Evolutionary conservation across 2,888 invertebrate species (phyloP), one percentile per base, ranked within the genome.

Genomic region (Trichopoda pennipes): DNA sequence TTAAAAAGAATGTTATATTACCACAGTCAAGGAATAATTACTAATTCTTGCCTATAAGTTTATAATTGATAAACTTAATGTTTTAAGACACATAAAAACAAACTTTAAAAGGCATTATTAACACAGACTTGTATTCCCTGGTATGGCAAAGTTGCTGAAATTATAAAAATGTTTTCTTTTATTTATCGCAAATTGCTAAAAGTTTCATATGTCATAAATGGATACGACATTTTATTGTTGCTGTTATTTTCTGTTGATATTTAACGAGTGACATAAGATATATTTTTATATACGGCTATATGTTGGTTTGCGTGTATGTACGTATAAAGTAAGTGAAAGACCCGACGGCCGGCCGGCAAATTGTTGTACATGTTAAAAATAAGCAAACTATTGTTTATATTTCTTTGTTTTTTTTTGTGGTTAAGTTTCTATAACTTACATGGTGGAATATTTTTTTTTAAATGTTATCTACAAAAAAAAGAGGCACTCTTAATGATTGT

Each of bases 231-330:
- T 55, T 49, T 35, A 16, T 63, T 42, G 21, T 61, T 61, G 55
- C 32, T 70, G 28, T 19, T 44, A 16, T 56, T 23, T 49, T 17
- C 21, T 55, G 58, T 38, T 49, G 19, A 32, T 61, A 61, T 61
- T 55, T 73, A 44, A 55, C 58, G 58, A 78, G 32, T 72, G 78
- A 60, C 58, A 64, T 49, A 64, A 53, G 58, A 64, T 70, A 55
- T 17, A 53, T 53, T 42, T 42, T 19, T 17, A 64, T 51, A 35
- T 49, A 51, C 19, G 23, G 9, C 38, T 38, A 19, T n/a, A 44
- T 44, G 14, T 23, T 7, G 51, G 21, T 44, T 28, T 66, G n/a
- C 6, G 32, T 6, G 7, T 53, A 23, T 58, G 19, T 55, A 23
- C 23, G n/a, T 55, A 32, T 28, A 12, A 14, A 19, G 17, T 44